phyloP scores from a whole-genome alignment of 2,113 vertebrate genomes.

The Coreoperca whiteheadi region DNA sequence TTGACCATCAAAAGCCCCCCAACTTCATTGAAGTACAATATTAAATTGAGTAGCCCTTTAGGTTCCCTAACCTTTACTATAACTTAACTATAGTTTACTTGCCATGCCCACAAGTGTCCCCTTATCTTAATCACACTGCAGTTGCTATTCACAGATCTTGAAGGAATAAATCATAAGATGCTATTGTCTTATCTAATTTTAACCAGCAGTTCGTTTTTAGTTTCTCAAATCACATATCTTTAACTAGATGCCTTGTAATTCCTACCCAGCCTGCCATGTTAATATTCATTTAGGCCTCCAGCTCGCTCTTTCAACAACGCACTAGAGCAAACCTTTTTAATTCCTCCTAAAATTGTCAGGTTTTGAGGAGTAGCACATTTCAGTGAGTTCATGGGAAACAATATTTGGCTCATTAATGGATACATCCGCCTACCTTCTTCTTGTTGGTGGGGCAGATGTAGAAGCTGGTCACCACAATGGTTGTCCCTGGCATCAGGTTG shows the following conservation, averaged over 20 bases:
- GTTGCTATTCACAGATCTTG: not conserved
- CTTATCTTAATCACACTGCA: not conserved
- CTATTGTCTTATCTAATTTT: not conserved
- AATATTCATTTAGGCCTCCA: slow-evolving; percentile 32
- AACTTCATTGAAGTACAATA: not conserved
- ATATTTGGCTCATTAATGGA: not conserved
- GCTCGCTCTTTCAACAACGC: slow-evolving; percentile 21
- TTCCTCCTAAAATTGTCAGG: slow-evolving; percentile 2
- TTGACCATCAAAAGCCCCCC: not conserved
- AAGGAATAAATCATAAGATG: too few relatives aligned
- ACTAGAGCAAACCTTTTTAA: not conserved
- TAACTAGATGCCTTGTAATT: slow-evolving; percentile 1
- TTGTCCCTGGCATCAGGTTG: slow-evolving; percentile 92
- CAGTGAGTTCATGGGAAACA: not conserved
- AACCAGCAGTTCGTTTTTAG: not conserved
- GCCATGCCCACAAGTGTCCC: too few relatives aligned
- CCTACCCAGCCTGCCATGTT: not conserved
- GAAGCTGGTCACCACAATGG: slow-evolving; percentile 95
- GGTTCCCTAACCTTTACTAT: not conserved
- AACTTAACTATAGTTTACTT: not conserved
- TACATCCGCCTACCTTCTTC: slow-evolving; percentile 89
- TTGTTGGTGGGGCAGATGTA: slow-evolving; percentile 98
- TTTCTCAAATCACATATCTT: slow-evolving; percentile 15
- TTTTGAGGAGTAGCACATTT: not conserved
- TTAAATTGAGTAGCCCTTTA: not conserved